Conservation (phyloP, 2,113 vertebrate genomes). For the Leucopternis melanops region DNA sequence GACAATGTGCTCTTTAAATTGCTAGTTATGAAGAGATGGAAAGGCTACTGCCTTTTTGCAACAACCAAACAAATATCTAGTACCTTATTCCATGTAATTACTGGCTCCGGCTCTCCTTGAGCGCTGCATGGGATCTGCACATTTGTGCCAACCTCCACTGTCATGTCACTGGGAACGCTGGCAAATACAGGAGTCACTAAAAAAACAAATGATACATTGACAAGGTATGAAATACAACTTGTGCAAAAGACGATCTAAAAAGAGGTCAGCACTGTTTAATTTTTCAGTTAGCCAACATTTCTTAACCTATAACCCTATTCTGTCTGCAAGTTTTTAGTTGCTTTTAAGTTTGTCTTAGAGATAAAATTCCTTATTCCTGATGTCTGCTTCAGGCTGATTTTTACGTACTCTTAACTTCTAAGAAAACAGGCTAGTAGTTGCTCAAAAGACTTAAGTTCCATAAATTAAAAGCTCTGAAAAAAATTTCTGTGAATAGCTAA, state of each 20-base stretch:
- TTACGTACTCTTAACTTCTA: background rate
- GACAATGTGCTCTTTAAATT: background rate
- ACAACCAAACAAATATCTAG: background rate
- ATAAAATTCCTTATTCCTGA: background rate
- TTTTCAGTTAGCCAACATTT: background rate
- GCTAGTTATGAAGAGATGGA: background rate
- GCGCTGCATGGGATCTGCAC: conserved; percentile 93
- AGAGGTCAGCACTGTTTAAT: background rate
- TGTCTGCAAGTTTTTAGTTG: background rate
- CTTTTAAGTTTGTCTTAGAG: background rate
- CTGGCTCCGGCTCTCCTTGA: conserved; percentile 89
- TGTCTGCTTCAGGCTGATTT: background rate
- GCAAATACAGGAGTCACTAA: conserved; percentile 94
- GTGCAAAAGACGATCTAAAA: background rate
- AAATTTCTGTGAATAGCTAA: background rate
- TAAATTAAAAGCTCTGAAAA: background rate
- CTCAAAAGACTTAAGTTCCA: background rate
- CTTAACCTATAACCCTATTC: background rate
- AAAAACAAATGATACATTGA: background rate
- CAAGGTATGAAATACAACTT: background rate
- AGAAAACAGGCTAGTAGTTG: background rate
- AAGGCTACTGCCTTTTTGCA: background rate
- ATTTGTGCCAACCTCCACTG: conserved; percentile 88
- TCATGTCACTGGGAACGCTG: conserved; percentile 90
- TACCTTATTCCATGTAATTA: conserved; percentile 99